Percentiles rank a stretch among this genome's conserved stretches.
phyloP scores from a whole-genome alignment of 2,113 vertebrate species.

The Plecotus auritus region DNA sequence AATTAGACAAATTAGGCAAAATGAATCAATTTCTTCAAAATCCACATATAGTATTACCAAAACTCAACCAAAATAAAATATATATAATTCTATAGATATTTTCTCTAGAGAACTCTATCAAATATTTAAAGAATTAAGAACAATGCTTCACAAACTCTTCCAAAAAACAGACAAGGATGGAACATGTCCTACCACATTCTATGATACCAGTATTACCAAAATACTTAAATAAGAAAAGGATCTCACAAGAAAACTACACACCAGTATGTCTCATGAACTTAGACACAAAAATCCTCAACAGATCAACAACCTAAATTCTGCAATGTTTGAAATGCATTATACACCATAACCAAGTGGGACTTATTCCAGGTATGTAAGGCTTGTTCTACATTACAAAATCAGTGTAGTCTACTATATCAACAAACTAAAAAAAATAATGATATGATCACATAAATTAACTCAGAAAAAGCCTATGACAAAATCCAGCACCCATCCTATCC shows the following conservation, averaged over 20 bases:
- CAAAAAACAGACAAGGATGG: background rate
- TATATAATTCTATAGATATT: background rate
- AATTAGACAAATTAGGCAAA: background rate
- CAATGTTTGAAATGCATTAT: background rate
- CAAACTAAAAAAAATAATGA: background rate
- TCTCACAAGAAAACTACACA: background rate
- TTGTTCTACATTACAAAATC: background rate
- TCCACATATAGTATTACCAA: background rate
- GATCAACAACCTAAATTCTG: background rate
- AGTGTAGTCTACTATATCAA: background rate
- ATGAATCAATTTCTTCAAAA: background rate
- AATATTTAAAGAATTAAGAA: background rate
- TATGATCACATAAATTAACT: background rate
- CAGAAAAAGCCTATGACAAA: background rate
- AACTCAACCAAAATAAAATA: constrained; percentile 9
- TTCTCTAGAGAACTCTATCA: background rate
- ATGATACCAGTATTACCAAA: background rate
- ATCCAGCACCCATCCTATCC: background rate
- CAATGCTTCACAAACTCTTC: background rate
- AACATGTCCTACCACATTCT: background rate
- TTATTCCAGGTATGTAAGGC: background rate
- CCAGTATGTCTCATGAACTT: background rate
- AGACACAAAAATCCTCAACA: background rate
- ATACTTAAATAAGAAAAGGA: background rate
- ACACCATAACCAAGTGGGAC: background rate